Conservation (phyloP, 1,140 invertebrate genomes). For the Capitella teleta region DNA sequence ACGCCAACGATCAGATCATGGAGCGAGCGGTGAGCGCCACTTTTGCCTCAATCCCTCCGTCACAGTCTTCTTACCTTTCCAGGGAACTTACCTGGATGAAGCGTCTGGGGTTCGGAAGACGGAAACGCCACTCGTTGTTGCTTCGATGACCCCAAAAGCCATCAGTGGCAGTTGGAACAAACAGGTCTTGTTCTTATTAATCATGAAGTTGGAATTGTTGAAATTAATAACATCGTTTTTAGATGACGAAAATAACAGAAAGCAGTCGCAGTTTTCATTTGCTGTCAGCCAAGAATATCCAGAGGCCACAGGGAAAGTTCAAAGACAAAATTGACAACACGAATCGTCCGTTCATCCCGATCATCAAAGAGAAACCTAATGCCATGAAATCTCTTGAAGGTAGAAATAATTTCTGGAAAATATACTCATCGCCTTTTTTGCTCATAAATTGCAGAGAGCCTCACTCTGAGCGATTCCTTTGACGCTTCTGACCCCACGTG, state of each 20-base stretch:
- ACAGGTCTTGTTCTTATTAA: too few relatives aligned
- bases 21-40: slow-evolving; percentile 57
- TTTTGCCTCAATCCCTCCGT: background rate
- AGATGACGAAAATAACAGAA: background rate
- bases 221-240: background rate
- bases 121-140: slow-evolving; percentile 40
- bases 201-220: slow-evolving; percentile 25
- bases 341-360: slow-evolving; percentile 64
- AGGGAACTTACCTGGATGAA: slow-evolving; percentile 56
- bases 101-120: slow-evolving; percentile 55
- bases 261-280: slow-evolving; percentile 40
- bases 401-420: slow-evolving; percentile 4
- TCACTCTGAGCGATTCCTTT: too few relatives aligned
- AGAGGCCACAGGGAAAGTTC: slow-evolving; percentile 72
- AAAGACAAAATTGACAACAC: slow-evolving; percentile 76
- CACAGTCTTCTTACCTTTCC: slow-evolving; percentile 8
- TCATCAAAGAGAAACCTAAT: slow-evolving; percentile 78
- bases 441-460: too few relatives aligned
- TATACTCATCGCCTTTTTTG: background rate
- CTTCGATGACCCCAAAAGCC: slow-evolving; percentile 38
- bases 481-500: background rate
- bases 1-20: slow-evolving; percentile 68
- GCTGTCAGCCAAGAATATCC: slow-evolving; percentile 61
- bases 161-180: slow-evolving; percentile 50
- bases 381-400: slow-evolving; percentile 61